Conservation (phyloP, 2,113 vertebrate genomes). For the Trematocara unimaculatum region DNA sequence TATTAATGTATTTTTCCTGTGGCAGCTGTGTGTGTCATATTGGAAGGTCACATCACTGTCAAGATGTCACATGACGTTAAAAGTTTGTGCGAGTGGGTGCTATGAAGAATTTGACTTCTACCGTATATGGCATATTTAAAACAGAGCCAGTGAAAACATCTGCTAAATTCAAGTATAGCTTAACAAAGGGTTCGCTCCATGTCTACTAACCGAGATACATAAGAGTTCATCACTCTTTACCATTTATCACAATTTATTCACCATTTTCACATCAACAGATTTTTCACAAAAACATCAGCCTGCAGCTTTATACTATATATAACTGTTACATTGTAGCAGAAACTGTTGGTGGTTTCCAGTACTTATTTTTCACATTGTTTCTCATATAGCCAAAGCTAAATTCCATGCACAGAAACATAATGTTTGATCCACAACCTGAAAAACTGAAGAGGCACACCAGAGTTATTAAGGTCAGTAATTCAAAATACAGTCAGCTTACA, state of each 20-base stretch:
- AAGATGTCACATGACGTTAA: constrained; percentile 38
- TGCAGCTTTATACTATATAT: not conserved
- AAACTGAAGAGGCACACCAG: not conserved
- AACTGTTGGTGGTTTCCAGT: not conserved
- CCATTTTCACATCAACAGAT: not conserved
- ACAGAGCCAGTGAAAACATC: not conserved
- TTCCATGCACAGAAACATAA: not conserved
- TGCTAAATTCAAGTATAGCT: not conserved
- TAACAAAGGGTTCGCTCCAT: not conserved
- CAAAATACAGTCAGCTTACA: not conserved
- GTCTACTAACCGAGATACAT: not conserved
- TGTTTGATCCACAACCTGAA: not conserved
- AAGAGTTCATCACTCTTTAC: not conserved
- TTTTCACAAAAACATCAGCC: not conserved
- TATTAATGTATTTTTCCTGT: constrained; percentile 20
- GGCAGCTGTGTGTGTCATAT: constrained; percentile 30
- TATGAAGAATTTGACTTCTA: constrained; percentile 8
- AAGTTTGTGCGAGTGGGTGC: not conserved
- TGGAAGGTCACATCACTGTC: constrained; percentile 35
- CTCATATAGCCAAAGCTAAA: not conserved
- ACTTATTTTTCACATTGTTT: not conserved
- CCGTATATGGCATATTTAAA: not conserved
- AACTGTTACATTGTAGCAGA: not conserved
- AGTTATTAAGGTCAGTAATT: not conserved
- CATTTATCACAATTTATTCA: not conserved